Conservation (phyloP, 53 echinoderm and acorn worm species). For the Actinopyga echinites region DNA sequence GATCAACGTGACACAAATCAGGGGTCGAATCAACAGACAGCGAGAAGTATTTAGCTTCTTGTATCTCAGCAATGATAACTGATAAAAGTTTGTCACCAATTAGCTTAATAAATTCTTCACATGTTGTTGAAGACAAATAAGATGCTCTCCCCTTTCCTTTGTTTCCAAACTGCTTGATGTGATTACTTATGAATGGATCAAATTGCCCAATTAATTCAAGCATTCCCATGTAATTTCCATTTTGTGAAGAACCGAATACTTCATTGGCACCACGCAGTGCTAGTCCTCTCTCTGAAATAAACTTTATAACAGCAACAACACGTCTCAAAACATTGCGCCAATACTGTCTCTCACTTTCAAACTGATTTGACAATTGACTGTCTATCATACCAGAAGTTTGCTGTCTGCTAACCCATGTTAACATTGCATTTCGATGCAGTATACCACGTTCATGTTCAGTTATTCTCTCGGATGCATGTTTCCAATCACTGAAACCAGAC, state of each 20-base stretch:
- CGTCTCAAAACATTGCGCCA: constrained; percentile 31
- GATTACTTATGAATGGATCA: constrained; percentile 27
- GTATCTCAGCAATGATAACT: constrained; percentile 20
- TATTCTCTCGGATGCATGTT: constrained; percentile 31
- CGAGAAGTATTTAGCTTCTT: constrained; percentile 36
- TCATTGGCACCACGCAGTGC: constrained; percentile 35
- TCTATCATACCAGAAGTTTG: constrained; percentile 33
- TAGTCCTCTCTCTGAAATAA: constrained; percentile 33
- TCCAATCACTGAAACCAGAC: constrained; percentile 35
- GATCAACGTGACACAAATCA: constrained; percentile 25
- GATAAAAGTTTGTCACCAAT: constrained; percentile 13
- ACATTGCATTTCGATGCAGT: constrained; percentile 35
- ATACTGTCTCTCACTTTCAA: constrained; percentile 33
- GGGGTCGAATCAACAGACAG: constrained; percentile 39
- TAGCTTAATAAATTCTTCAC: constrained; percentile 28
- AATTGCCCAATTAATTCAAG: constrained; percentile 39
- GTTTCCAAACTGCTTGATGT: constrained; percentile 32
- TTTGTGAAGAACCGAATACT: constrained; percentile 31
- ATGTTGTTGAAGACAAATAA: constrained; percentile 29
- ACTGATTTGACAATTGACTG: constrained; percentile 35
- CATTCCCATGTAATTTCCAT: constrained; percentile 31
- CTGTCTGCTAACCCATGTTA: constrained; percentile 29
- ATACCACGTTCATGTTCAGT: constrained; percentile 35
- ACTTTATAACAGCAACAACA: constrained; percentile 31
- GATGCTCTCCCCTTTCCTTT: constrained; percentile 28